These are phyloP conservation scores for Pantherophis guttatus DNA, from an alignment of 2,113 vertebrate species.

Conservation along the genomic window DNA sequence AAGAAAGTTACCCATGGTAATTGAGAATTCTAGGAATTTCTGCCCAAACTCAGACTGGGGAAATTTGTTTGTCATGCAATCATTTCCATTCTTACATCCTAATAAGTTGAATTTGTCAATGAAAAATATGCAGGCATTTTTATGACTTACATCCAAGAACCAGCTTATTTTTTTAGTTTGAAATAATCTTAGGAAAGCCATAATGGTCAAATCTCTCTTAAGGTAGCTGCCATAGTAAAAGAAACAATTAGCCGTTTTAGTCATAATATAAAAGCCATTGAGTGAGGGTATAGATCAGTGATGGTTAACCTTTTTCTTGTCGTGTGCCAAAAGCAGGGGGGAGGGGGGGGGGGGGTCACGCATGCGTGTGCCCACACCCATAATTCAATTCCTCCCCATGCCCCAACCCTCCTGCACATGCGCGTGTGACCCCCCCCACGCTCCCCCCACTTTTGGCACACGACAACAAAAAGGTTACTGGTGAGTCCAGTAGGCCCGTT, in stretches of 20 bases:
- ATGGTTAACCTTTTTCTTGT: too few species aligned
- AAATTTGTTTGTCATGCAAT: not conserved
- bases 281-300: not conserved
- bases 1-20: not conserved
- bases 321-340: too few species aligned
- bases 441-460: too few species aligned
- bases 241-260: not conserved
- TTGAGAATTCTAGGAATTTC: not conserved
- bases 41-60: not conserved
- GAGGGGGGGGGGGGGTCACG: too few species aligned
- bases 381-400: too few species aligned
- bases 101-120: not conserved
- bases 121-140: not conserved
- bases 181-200: not conserved
- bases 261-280: not conserved
- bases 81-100: not conserved
- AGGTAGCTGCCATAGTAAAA: not conserved
- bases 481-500: too few species aligned
- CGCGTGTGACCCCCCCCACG: too few species aligned
- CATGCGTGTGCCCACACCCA: too few species aligned
- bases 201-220: not conserved
- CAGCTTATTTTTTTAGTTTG: not conserved
- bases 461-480: too few species aligned
- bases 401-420: too few species aligned
- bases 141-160: not conserved